A percentile compares a stretch with the other conserved stretches of the same genome.
Conservation (phyloP, 1,140 invertebrate species). For the Lasioglossum albipes region DNA sequence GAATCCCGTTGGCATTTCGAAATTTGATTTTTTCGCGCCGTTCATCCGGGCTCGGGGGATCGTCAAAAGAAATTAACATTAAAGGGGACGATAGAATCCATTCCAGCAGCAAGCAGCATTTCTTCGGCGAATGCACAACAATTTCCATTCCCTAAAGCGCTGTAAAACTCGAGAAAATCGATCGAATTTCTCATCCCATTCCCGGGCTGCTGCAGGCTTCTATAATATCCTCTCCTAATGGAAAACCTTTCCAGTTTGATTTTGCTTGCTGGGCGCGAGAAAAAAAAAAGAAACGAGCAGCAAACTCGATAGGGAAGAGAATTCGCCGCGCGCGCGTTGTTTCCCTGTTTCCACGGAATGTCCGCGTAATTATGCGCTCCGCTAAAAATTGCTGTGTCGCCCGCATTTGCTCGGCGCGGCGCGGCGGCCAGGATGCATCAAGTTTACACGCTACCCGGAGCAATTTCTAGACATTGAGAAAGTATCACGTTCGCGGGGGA, state of each 20-base stretch:
- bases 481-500: neutral
- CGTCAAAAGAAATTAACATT: neutral
- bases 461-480: constrained; percentile 6
- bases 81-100: neutral
- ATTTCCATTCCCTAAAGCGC: constrained; percentile 22
- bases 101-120: neutral
- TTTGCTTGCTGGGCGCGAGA: neutral
- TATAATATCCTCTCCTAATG: constrained; percentile 39
- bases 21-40: too few species aligned
- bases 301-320: constrained; percentile 25
- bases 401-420: too few species aligned
- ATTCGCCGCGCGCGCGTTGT: constrained; percentile 27
- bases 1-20: too few species aligned
- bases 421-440: neutral
- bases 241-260: constrained; percentile 41
- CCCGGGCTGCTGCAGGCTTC: neutral
- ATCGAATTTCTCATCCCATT: constrained; percentile 30
- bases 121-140: neutral
- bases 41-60: neutral
- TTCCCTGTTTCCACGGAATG: constrained; percentile 24
- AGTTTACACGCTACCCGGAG: neutral
- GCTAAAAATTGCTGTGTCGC: constrained; percentile 27
- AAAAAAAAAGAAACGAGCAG: constrained; percentile 1
- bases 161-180: constrained; percentile 30
- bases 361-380: constrained; percentile 31